phyloP scores from a whole-genome alignment of 2,113 vertebrate genomes.

The Lynx canadensis region DNA sequence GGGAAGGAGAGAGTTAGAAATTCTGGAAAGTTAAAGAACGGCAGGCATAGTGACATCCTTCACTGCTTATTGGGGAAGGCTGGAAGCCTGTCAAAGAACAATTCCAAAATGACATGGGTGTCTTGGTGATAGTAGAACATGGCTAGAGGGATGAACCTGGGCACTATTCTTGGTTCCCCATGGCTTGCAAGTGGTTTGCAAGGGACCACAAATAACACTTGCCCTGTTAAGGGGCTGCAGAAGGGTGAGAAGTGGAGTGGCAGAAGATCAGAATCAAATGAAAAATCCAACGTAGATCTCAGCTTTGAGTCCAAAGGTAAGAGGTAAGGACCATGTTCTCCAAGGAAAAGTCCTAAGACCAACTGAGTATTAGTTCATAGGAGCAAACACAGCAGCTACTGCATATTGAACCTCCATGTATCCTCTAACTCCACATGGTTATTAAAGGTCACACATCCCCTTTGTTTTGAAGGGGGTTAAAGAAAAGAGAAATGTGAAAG shows the following conservation, averaged over 20 bases:
- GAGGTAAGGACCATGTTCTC: neutral
- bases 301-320: neutral
- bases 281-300: neutral
- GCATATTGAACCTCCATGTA: accelerated
- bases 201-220: neutral
- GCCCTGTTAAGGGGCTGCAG: neutral
- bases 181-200: neutral
- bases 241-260: accelerated
- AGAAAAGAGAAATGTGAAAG: neutral
- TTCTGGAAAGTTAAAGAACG: neutral
- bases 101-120: neutral
- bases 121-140: too few species aligned
- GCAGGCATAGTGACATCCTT: neutral
- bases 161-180: neutral
- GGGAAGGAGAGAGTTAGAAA: neutral
- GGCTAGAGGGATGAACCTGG: neutral
- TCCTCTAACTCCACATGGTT: accelerated
- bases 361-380: accelerated
- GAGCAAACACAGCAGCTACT: neutral
- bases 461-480: neutral
- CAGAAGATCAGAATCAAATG: neutral
- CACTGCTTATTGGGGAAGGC: neutral
- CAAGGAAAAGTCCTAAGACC: neutral
- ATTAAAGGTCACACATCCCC: neutral
- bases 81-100: neutral